These are phyloP conservation scores for Stegodyphus mimosarum DNA, from an alignment of 1,140 invertebrate species.

Conservation along the genomic window DNA sequence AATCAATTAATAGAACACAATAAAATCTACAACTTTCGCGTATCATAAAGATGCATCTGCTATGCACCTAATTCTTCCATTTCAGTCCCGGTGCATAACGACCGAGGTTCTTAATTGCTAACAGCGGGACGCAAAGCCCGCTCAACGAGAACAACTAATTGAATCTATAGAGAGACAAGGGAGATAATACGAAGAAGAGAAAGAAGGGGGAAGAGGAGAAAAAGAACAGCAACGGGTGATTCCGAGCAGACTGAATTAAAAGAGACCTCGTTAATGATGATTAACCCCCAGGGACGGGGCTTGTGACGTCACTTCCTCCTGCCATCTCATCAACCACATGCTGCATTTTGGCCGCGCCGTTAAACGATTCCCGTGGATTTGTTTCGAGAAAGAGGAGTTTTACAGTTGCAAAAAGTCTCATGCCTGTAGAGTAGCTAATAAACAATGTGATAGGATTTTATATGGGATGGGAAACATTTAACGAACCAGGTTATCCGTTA, in stretches of 20 bases:
- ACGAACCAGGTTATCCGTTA: too few species aligned
- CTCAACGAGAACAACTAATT: constrained; percentile 1
- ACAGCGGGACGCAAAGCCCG: not conserved
- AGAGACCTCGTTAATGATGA: constrained; percentile 44
- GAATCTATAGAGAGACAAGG: constrained; percentile 5
- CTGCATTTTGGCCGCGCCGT: not conserved
- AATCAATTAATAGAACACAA: too few species aligned
- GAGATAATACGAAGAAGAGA: not conserved
- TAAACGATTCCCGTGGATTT: too few species aligned
- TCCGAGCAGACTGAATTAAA: not conserved
- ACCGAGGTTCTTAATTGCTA: not conserved
- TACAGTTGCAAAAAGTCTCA: not conserved
- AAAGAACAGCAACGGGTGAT: not conserved
- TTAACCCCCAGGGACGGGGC: constrained; percentile 33
- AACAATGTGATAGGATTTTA: not conserved
- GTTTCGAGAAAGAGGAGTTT: too few species aligned
- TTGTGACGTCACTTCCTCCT: constrained; percentile 19
- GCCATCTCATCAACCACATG: constrained; percentile 27
- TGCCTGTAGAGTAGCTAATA: not conserved
- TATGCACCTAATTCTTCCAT: too few species aligned
- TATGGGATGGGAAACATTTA: too few species aligned
- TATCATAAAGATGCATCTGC: too few species aligned
- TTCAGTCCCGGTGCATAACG: too few species aligned
- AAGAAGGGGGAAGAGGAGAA: not conserved
- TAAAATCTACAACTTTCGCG: too few species aligned